Evolutionary conservation across 2,888 invertebrate genomes (phyloP), one percentile per base, ranked within the genome.

Genomic region (Drosophila sordidula): DNA sequence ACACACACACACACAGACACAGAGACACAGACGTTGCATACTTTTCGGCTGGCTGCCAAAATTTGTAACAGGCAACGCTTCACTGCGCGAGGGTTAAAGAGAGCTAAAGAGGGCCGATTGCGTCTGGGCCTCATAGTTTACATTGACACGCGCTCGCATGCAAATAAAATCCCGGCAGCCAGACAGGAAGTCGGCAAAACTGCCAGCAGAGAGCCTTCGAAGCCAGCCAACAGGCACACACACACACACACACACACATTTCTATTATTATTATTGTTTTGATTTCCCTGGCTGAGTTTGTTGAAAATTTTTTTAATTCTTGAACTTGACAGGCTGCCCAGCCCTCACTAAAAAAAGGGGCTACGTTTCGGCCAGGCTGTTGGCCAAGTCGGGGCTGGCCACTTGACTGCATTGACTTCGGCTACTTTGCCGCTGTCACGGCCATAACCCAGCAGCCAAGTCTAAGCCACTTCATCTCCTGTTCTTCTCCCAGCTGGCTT

Each of bases 271-370:
- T 78, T 76, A 78, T 78, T 76, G 78, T 78, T 78, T 78, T 78
- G 75, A 76, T 76, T 78, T 78, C 61, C 49, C 78, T 74, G 68
- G 52, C 58, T 63, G 55, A 64, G 68, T 74, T 73, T 61, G 73
- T 14, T 74, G 55, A 69, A 69, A 72, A 79, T 78, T 76, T 78
- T 78, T 81, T 75, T 87, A 85, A 87, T 87, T 86, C 87, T 85
- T 87, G 87, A 87, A 87, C 87, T 87, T 87, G 87, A 80, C 75
- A 78, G 66, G 68, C 70, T 49, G 65, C 64, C 61, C 58, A 22
- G 50, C 66, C 78, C 14, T 9, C n/a, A 22, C 18, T 25, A 41
- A 54, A 59, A 52, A 39, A 63, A 74, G 29, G 4, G 8, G 8
- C 29, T 8, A 78, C 55, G 66, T 77, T 71, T 41, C 52, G 34